phyloP scores from a whole-genome alignment of 2,113 vertebrate genomes.

The Cinclus mexicanus region DNA sequence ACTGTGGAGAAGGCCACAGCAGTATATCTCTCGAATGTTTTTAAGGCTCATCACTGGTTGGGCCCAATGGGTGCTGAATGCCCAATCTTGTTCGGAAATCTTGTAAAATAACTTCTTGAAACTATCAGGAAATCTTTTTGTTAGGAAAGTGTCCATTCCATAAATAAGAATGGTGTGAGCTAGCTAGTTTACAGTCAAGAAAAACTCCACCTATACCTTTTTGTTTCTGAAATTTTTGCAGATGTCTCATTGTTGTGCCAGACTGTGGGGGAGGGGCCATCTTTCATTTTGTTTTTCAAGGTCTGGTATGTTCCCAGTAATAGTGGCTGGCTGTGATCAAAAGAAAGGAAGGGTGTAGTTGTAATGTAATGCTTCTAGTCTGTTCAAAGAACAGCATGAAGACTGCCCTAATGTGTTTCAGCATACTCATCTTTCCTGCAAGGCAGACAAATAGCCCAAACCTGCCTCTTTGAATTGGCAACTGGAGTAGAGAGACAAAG shows the following conservation, averaged over 20 bases:
- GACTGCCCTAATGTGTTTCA: not conserved
- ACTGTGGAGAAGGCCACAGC: not conserved
- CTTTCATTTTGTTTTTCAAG: not conserved
- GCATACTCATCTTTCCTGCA: not conserved
- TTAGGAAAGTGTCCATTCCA: not conserved
- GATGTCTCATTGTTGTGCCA: not conserved
- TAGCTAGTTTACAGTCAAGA: not conserved
- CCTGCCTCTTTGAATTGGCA: not conserved
- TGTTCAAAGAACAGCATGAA: not conserved
- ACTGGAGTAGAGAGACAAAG: rapidly evolving
- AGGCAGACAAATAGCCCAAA: not conserved
- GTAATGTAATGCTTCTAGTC: not conserved
- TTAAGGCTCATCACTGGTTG: not conserved
- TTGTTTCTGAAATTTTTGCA: not conserved
- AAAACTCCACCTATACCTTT: not conserved
- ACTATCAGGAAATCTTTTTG: not conserved
- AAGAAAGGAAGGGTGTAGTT: not conserved
- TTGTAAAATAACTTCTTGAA: not conserved
- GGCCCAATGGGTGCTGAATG: no score
- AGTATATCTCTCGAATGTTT: not conserved
- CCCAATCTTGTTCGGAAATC: not conserved
- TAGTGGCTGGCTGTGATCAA: not conserved
- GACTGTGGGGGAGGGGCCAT: not conserved
- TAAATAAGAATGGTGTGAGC: not conserved
- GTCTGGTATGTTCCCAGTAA: not conserved